Percentiles rank a stretch among this genome's conserved stretches.
These are phyloP conservation scores for Polylopha cassiicola DNA, from an alignment of 2,888 invertebrate species.

Conservation along the genomic window DNA sequence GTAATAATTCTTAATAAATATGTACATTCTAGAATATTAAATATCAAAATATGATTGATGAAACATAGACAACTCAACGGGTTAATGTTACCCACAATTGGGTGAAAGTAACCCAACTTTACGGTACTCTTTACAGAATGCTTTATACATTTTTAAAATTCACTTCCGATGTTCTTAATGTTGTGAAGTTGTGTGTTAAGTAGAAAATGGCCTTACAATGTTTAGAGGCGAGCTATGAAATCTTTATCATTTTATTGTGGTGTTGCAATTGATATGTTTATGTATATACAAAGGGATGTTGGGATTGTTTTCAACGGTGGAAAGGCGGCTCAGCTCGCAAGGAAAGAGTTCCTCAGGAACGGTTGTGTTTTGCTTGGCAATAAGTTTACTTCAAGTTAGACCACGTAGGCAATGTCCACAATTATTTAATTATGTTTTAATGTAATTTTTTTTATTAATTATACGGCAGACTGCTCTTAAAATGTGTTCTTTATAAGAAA, in stretches of 20 bases:
- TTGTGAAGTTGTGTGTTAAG: conserved; percentile 46
- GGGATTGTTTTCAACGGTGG: neutral
- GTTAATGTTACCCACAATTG: too few species aligned
- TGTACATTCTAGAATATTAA: too few species aligned
- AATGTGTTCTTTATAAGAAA: conserved; percentile 70
- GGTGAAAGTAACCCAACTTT: too few species aligned
- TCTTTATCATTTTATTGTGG: conserved; percentile 33
- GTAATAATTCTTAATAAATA: too few species aligned
- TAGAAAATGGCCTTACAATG: conserved; percentile 44
- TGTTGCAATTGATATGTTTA: conserved; percentile 27
- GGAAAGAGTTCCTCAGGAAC: conserved; percentile 27
- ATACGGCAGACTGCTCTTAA: conserved; percentile 64
- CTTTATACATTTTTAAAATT: conserved; percentile 48
- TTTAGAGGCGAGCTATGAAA: conserved; percentile 29
- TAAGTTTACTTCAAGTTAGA: conserved; percentile 27
- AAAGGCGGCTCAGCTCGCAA: conserved; percentile 1
- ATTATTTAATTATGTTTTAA: conserved; percentile 20
- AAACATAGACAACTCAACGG: too few species aligned
- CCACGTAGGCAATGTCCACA: conserved; percentile 28
- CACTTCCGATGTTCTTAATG: conserved; percentile 44
- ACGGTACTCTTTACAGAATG: too few species aligned
- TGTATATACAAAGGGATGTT: conserved; percentile 18
- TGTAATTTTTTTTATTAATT: conserved; percentile 32
- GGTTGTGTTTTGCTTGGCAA: conserved; percentile 39
- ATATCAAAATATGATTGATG: too few species aligned